Evolutionary conservation across 2,113 vertebrate species (phyloP), one percentile per base, ranked within the genome.

Genomic region (Tachysurus fulvidraco): DNA sequence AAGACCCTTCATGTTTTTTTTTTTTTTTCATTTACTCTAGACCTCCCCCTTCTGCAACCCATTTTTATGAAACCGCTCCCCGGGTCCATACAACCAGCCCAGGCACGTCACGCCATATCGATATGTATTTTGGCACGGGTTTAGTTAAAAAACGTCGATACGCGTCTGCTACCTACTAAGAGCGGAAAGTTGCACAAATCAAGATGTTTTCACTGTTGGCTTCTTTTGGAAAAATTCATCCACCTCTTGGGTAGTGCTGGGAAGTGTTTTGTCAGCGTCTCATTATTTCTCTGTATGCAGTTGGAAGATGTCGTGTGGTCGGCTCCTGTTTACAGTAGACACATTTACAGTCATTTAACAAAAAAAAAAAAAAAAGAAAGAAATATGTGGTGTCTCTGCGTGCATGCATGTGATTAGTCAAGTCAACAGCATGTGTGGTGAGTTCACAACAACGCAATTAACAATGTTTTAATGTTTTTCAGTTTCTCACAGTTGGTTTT

Each of bases 91-190:
- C 91, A 87, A 90, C 90, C 91, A 87, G 90, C 90, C 91, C 91
- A 94, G 91, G 91, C 92, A 89, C 81, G 90, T 91, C 87, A 44
- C 73, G 64, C 87, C 85, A 52, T 94, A 92, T 93, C 93, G 94
- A 95, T 93, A 93, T 90, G 90, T 92, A 92, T 89, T 89, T 94
- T 94, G 94, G 94, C 92, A 89, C 88, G 88, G 91, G 91, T 93
- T 90, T 50, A 46, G n/a, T n/a, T n/a, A 89, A 93, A 93, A 78
- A 78, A 19, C 52, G n/a, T 4, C 1, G 13, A 92, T 78, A n/a
- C 13, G 17, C 41, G 64, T 62, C 65, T 84, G 23, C 46, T 17
- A 50, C 76, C 36, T 50, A 50, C 19, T 76, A 55, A 1, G 41
- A 67, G 67, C 50, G 64, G 78, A 89, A 60, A 52, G 81, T 81